Base-by-base conservation (phyloP, 2,113 vertebrate species). In the Boulengeromyrus knoepffleri region DNA sequence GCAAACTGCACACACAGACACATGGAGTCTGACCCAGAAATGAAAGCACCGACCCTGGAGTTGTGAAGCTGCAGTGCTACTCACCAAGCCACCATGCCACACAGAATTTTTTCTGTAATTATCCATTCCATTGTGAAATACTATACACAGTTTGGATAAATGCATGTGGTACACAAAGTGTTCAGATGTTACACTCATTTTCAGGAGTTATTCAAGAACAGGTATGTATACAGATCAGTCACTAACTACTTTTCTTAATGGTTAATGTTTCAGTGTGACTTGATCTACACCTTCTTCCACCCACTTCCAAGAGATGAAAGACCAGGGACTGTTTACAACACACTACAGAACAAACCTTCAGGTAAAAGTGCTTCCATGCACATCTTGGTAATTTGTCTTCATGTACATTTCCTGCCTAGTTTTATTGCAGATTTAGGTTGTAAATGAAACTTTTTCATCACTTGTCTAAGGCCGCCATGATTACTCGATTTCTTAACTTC, bases 281-380 rank as follows among this genome's bases (percentile, higher is more conserved):
- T 99, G 89, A 95, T 99, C 80, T 99, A 98, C 93, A 98, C 98
- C 15, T 99, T 99, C 94, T 98, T 99, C 93, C 97, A 99, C 84
- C 96, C 97, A 0, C 93, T 99, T 66, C 96, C 97, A 6, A 96
- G 97, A 91, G 98, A 99, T 0, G 98, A 99, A 91, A 96, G 95
- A 87, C 93, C 97, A 0, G 93, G 92, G 62, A 91, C 93, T 5
- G 87, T 92, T 0, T 93, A 95, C 58, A 94, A 92, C 91, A 94
- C 93, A 77, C 90, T 94, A 0, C 91, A 93, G 46, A 97, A 95
- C 0, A 97, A 97, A 92, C 89, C 96, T 0, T 92, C 97, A 96
- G 97, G 98, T 98, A 94, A 45, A 36, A 27, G 83, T 66, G 21
- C 31, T 80, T 45, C 47, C 46, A 47, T 58, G 49, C 13, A 0